Evolutionary conservation across 2,797 vertebrate species (phyloP).

Genomic region (Rhinoraja longicauda): DNA sequence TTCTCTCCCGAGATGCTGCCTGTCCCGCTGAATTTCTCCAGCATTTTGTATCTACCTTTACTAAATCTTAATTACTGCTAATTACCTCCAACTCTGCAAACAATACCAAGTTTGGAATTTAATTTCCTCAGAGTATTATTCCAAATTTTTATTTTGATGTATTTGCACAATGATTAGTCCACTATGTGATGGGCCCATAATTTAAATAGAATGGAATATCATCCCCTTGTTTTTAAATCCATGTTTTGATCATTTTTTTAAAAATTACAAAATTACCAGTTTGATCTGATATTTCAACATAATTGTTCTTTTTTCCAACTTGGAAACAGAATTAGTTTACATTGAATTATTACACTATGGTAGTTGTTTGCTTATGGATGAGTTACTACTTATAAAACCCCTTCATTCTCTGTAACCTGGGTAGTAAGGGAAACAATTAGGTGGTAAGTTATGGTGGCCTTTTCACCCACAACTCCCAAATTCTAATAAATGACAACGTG

Average conservation of each 20-base stretch:
- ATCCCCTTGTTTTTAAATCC: neutral
- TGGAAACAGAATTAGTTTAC: neutral
- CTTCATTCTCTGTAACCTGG: conserved; percentile 45
- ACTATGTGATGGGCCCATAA: neutral
- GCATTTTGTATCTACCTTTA: too few species aligned
- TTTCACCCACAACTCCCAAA: conserved; percentile 54
- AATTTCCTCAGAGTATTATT: too few species aligned
- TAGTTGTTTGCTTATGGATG: conserved; percentile 47
- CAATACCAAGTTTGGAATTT: too few species aligned
- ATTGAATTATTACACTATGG: neutral
- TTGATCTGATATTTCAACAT: neutral
- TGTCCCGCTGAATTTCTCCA: too few species aligned
- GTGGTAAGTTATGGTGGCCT: conserved; percentile 50
- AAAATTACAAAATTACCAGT: neutral
- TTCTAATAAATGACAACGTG: conserved; percentile 61
- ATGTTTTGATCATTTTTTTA: neutral
- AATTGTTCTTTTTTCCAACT: neutral
- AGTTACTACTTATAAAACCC: conserved; percentile 58
- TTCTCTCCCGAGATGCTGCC: too few species aligned
- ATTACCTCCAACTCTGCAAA: too few species aligned
- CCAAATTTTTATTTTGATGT: neutral
- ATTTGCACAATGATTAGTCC: neutral
- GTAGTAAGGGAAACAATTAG: conserved; percentile 54
- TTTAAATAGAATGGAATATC: neutral
- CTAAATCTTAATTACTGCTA: too few species aligned